Evolutionary conservation across 1,140 invertebrate species (phyloP), one percentile per base, ranked within the genome.

Genomic region (Zaprionus vittiger): DNA sequence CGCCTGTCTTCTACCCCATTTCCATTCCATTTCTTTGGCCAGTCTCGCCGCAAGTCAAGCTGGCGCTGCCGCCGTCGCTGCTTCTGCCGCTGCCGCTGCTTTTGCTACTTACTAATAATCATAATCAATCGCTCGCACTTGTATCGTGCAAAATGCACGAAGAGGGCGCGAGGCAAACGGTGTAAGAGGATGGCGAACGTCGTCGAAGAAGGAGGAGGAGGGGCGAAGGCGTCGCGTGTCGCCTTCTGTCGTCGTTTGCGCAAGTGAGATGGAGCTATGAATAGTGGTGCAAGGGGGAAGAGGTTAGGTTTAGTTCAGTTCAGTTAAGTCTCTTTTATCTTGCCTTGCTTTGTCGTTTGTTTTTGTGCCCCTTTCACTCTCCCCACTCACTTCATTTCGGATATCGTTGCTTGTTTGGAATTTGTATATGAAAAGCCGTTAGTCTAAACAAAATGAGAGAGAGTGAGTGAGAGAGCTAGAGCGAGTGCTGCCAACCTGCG

Each of bases 81-180:
- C 31, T 2, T 49, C 54, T 52, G 20, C 47, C 47, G 4, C 47
- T 22, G 22, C 12, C 47, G 47, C 20, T 57, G 72, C 54, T 55
- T 22, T 82, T 84, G 73, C 73, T 80, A 91, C 85, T 82, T 80
- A 91, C 85, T 85, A 90, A 90, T 90, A 90, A 85, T 90, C 86
- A 90, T 91, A 90, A 90, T 91, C 85, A 90, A 90, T 90, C 81
- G 85, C 79, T 80, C 86, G 82, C 85, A 91, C 85, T 90, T 91
- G 86, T 90, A 85, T 89, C 79, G 74, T 76, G 81, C 68, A 65
- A 76, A 80, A 81, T 79, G 76, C 70, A 68, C 63, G 73, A 68
- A 59, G 66, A 34, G 60, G 64, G 54, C 54, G 68, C 41, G 24
- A 37, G 47, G 47, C 9, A 76, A 24, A 22, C 57, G 41, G 54